phyloP scores from a whole-genome alignment of 2,113 vertebrate species.

The Odobenus rosmarus region DNA sequence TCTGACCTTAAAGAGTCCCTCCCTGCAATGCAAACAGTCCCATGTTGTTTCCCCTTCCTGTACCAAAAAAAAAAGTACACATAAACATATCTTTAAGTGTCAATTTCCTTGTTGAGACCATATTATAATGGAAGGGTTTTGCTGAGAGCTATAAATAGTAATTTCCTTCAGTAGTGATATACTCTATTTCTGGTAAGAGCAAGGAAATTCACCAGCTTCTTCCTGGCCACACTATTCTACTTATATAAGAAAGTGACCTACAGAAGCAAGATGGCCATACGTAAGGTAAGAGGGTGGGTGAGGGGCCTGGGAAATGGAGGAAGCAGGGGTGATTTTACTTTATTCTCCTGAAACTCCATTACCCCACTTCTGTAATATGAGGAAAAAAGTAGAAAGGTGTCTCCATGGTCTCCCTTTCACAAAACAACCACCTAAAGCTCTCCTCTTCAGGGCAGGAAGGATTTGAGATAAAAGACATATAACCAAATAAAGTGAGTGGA shows the following conservation, averaged over 20 bases:
- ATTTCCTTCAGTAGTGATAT: constrained; percentile 74
- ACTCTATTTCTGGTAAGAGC: constrained; percentile 30
- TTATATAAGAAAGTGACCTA: background rate
- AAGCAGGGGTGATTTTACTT: background rate
- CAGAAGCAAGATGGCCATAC: background rate
- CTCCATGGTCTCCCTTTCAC: background rate
- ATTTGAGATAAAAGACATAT: background rate
- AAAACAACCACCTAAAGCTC: background rate
- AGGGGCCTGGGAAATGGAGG: background rate
- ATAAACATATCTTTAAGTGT: constrained; percentile 70
- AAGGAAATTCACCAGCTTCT: constrained; percentile 60
- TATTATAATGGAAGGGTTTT: constrained; percentile 76
- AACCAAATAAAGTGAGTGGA: background rate
- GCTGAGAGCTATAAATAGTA: background rate
- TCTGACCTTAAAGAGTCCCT: constrained; percentile 45
- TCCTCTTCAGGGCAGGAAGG: background rate
- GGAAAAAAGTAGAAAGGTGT: background rate
- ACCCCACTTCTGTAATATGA: background rate
- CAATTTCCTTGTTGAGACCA: constrained; percentile 78
- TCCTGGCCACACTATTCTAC: background rate
- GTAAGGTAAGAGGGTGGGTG: background rate
- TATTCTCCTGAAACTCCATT: background rate
- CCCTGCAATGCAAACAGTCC: constrained; percentile 79
- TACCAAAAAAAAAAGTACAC: background rate
- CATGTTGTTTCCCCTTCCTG: constrained; percentile 80